These are phyloP conservation scores for Chlorospingus semifuscus DNA, from an alignment of 2,797 vertebrate species.

Conservation along the genomic window DNA sequence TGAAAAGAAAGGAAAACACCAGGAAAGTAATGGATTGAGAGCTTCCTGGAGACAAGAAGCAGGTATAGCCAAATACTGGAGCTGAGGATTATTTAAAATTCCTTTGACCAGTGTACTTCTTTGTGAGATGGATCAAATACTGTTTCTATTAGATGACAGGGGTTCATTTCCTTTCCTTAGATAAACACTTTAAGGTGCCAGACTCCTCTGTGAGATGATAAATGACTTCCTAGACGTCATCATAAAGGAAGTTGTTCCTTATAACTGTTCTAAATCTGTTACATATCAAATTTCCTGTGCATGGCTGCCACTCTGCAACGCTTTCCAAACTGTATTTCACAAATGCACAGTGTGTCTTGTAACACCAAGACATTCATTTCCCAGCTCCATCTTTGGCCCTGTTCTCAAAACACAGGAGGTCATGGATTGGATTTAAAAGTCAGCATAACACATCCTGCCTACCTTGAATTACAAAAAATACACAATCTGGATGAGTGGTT, in stretches of 20 bases:
- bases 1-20: slow-evolving; percentile 58
- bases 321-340: slow-evolving; percentile 29
- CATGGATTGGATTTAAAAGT: slow-evolving; percentile 8
- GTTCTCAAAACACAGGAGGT: slow-evolving; percentile 58
- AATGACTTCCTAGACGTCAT: slow-evolving; percentile 77
- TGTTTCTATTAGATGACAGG: slow-evolving; percentile 68
- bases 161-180: slow-evolving; percentile 73
- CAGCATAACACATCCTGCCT: slow-evolving; percentile 55
- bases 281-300: slow-evolving; percentile 66
- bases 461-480: slow-evolving; percentile 49
- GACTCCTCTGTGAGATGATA: slow-evolving; percentile 71
- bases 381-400: slow-evolving; percentile 1
- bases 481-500: slow-evolving; percentile 2
- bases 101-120: slow-evolving; percentile 53
- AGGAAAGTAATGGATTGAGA: slow-evolving; percentile 47
- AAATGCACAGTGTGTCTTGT: neutral
- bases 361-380: neutral
- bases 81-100: slow-evolving; percentile 65
- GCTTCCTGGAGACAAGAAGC: slow-evolving; percentile 62
- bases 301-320: neutral
- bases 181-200: slow-evolving; percentile 78
- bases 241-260: slow-evolving; percentile 73
- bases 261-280: slow-evolving; percentile 69
- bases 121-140: slow-evolving; percentile 66
- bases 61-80: slow-evolving; percentile 51